Evolutionary conservation across 1,140 invertebrate species (phyloP), one percentile per base, ranked within the genome.

Genomic region (Seison nebaliae): DNA sequence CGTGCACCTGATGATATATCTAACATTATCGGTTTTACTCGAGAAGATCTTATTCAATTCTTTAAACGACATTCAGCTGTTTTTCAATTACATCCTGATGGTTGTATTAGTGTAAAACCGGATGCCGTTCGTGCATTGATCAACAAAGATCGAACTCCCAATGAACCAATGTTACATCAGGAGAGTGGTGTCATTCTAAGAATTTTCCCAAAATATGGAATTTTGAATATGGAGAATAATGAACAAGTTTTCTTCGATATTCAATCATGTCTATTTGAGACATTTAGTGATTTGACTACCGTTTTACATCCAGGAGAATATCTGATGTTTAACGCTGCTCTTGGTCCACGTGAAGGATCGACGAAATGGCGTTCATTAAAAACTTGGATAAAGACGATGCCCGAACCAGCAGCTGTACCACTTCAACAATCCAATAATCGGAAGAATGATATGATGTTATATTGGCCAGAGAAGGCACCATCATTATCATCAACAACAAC

Each of bases 201-300:
- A 45, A 46, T 39, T 45, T 47, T 36, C 47, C 47, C 36, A 47
- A 52, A 35, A 49, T 61, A 57, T 55, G 59, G 57, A 1, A 61
- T 61, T 24, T 51, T 61, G 35, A 57, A 61, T 44, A 46, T 61
- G 5, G 59, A 57, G 2, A 50, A 52, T 38, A 57, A 61, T 48
- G 59, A 61, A 43, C 59, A 61, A 46, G 58, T 61, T 2, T 61
- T 61, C 38, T 59, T 61, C 41, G 58, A 61, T 36, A 48, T 42
- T 11, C 39, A 54, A 29, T 54, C 52, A 12, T 58, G 59, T 43
- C 54, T 57, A 45, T 50, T 49, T 12, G 51, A 56, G 35, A 45
- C 51, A 12, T 50, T 54, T 38, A 51, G 55, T 44, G 58, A 61
- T 44, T 45, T 61, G 30, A 51, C 53, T 29, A 52, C 50, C 36